phyloP scores from a whole-genome alignment of 2,797 vertebrate genomes.

The Coranthus polyacanthus region DNA sequence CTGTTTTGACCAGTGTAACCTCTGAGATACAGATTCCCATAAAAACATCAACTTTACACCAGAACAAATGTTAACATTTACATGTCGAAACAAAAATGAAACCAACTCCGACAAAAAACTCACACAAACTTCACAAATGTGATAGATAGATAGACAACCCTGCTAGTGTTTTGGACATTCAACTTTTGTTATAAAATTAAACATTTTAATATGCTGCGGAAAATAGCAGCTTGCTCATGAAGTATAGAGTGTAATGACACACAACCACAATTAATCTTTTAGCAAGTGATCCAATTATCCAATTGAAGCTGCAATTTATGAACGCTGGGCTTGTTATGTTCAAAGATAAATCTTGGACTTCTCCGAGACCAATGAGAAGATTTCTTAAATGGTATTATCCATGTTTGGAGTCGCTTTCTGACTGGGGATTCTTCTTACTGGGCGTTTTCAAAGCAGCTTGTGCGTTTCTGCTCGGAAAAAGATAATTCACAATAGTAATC shows the following conservation, averaged over 20 bases:
- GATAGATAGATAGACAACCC: background rate
- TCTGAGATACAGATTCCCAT: conserved; percentile 47
- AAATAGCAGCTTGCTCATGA: conserved; percentile 26
- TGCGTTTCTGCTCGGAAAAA: conserved; percentile 53
- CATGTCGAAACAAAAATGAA: conserved; percentile 7
- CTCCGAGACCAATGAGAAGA: conserved; percentile 48
- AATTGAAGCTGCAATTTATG: conserved; percentile 69
- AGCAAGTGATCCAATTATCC: conserved; percentile 79
- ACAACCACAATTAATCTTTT: conserved; percentile 78
- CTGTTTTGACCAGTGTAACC: conserved; percentile 52
- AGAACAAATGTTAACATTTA: too few relatives aligned
- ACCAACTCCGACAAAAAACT: too few relatives aligned
- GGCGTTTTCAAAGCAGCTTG: conserved; percentile 59
- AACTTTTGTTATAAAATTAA: conserved; percentile 3
- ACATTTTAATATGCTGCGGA: background rate
- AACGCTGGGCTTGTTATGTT: conserved; percentile 61
- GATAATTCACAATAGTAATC: conserved; percentile 72
- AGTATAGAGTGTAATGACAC: conserved; percentile 64
- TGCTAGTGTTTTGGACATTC: background rate
- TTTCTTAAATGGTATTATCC: conserved; percentile 69
- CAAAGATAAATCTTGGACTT: conserved; percentile 71
- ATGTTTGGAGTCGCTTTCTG: conserved; percentile 65
- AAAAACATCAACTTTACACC: conserved; percentile 37
- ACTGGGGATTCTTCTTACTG: conserved; percentile 52
- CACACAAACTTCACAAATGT: background rate